Conservation (phyloP, 2,113 vertebrate species). For the Accipiter virgatus region DNA sequence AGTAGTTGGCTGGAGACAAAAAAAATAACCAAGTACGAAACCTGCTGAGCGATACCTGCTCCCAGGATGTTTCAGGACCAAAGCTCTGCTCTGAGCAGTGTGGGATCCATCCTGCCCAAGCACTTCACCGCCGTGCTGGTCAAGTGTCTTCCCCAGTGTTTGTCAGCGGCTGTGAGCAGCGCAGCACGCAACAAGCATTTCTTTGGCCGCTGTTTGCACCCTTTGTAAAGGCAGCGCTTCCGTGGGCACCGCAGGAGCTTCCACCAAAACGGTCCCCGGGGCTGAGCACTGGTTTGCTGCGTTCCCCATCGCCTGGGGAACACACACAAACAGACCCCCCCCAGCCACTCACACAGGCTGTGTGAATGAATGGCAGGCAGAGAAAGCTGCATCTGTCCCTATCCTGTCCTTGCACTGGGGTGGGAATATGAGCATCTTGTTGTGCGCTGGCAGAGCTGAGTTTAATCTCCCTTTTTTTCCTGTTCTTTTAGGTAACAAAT, state of each 20-base stretch:
- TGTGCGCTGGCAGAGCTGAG: background rate
- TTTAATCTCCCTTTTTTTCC: conserved; percentile 43
- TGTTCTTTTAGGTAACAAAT: conserved; percentile 79
- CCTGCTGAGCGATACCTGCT: background rate
- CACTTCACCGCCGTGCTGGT: background rate
- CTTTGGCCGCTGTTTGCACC: background rate
- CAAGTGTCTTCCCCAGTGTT: background rate
- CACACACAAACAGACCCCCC: no score
- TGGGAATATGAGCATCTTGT: background rate
- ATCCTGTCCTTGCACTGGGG: background rate
- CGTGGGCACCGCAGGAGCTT: background rate
- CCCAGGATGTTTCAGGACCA: background rate
- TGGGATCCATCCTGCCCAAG: background rate
- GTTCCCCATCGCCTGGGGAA: background rate
- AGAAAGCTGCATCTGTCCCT: background rate
- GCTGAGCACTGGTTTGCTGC: background rate
- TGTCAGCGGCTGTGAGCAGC: background rate
- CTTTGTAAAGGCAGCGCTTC: background rate
- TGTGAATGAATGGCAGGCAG: background rate
- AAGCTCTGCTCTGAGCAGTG: background rate
- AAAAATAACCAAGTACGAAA: background rate
- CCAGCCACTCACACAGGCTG: background rate
- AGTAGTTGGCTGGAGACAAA: background rate
- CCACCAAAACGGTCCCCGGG: background rate
- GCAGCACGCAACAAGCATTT: background rate